Percentiles rank a stretch among this genome's conserved stretches.
Conservation (phyloP, 1,140 invertebrate genomes). For the Rhopalosiphum padi region DNA sequence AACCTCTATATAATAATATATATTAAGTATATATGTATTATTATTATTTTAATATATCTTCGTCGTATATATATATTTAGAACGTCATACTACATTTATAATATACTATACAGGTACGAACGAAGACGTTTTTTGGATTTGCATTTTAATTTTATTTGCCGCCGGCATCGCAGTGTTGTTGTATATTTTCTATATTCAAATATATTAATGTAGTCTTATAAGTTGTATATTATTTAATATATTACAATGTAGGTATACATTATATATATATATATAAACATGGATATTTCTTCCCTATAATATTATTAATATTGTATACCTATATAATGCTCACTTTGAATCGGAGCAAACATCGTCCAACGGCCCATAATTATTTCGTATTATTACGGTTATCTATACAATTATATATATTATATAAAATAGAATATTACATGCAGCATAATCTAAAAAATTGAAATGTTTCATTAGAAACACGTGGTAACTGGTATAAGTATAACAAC, state of each 20-base stretch:
- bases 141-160: slow-evolving; percentile 6
- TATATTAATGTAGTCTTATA: neutral
- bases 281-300: neutral
- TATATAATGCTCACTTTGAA: neutral
- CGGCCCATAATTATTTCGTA: neutral
- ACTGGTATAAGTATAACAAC: neutral
- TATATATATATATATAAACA: neutral
- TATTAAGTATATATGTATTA: neutral
- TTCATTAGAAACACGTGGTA: neutral
- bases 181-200: neutral
- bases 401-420: neutral
- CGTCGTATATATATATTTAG: neutral
- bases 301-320: neutral
- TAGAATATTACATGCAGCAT: neutral
- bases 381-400: neutral
- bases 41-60: neutral
- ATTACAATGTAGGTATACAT: neutral
- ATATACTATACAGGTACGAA: neutral
- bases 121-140: neutral
- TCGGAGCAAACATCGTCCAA: neutral
- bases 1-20: neutral
- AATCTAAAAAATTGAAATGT: neutral
- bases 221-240: neutral
- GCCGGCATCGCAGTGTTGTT: neutral
- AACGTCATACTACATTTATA: neutral